Conservation (phyloP, 2,888 invertebrate species). For the Agrochola lychnidis region DNA sequence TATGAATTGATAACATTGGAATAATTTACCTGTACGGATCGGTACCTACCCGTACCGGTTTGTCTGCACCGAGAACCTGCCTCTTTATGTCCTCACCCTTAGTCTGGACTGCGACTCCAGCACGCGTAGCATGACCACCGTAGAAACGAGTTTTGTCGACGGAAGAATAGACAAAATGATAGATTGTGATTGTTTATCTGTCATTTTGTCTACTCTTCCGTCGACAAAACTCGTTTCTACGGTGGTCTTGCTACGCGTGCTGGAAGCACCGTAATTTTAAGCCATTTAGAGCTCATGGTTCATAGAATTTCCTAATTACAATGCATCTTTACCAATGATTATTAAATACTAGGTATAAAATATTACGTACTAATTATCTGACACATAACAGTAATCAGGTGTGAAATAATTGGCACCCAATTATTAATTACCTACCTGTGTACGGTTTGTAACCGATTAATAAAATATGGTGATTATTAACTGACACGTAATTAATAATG, state of each 20-base stretch:
- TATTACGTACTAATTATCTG: neutral
- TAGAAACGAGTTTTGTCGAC: too few relatives aligned
- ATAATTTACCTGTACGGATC: too few relatives aligned
- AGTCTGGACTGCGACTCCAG: neutral
- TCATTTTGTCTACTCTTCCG: too few relatives aligned
- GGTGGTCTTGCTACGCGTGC: too few relatives aligned
- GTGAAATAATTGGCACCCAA: conserved; percentile 27
- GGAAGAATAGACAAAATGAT: too few relatives aligned
- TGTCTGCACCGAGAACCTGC: too few relatives aligned
- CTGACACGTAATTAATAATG: conserved; percentile 25
- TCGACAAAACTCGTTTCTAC: too few relatives aligned
- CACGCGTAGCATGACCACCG: too few relatives aligned
- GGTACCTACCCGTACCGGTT: too few relatives aligned
- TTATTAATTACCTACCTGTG: conserved; percentile 37
- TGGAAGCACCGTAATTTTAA: neutral
- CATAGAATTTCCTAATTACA: neutral
- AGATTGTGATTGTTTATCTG: too few relatives aligned
- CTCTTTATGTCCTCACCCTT: too few relatives aligned
- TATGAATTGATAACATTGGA: too few relatives aligned
- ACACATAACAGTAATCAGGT: conserved; percentile 4
- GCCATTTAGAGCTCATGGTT: neutral
- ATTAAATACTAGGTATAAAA: neutral
- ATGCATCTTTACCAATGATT: neutral
- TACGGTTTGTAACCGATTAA: neutral
- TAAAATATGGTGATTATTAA: neutral